phyloP scores from a whole-genome alignment of 2,113 vertebrate species.

The Sinocyclocheilus anshuiensis region DNA sequence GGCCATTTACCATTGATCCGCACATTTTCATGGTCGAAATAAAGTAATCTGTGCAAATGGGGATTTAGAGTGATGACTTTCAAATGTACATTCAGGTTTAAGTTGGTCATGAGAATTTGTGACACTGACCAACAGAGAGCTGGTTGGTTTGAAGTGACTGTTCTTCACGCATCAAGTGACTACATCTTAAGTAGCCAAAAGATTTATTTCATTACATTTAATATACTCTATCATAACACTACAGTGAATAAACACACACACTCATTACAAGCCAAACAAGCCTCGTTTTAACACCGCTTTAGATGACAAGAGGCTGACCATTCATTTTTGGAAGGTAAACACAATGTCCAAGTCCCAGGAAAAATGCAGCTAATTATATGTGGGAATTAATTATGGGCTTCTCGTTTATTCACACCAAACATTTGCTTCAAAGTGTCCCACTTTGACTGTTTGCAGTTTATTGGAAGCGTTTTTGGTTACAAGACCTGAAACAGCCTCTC shows the following conservation, averaged over 20 bases:
- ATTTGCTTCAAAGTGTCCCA: constrained; percentile 17
- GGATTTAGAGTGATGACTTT: not conserved
- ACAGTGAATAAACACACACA: not conserved
- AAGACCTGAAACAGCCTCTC: constrained; percentile 7
- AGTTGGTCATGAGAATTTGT: too few relatives aligned
- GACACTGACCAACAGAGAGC: too few relatives aligned
- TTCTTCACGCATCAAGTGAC: not conserved
- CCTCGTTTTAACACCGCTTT: not conserved
- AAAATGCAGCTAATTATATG: constrained; percentile 24
- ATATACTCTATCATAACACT: not conserved
- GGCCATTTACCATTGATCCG: too few relatives aligned
- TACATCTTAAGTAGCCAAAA: not conserved
- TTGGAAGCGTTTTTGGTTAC: not conserved
- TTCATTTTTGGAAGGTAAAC: not conserved
- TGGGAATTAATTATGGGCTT: constrained; percentile 3
- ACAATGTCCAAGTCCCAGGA: not conserved
- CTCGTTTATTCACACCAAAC: not conserved
- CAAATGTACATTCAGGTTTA: not conserved
- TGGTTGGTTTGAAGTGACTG: too few relatives aligned
- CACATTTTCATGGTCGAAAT: too few relatives aligned
- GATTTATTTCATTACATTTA: not conserved
- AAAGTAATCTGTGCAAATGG: too few relatives aligned
- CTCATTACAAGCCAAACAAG: not conserved
- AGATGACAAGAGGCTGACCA: not conserved
- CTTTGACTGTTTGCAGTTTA: constrained; percentile 2